A percentile compares a stretch with the other conserved stretches of the same genome.
These are phyloP conservation scores for Delichon dasypus DNA, from an alignment of 2,797 vertebrate genomes.

Conservation along the genomic window DNA sequence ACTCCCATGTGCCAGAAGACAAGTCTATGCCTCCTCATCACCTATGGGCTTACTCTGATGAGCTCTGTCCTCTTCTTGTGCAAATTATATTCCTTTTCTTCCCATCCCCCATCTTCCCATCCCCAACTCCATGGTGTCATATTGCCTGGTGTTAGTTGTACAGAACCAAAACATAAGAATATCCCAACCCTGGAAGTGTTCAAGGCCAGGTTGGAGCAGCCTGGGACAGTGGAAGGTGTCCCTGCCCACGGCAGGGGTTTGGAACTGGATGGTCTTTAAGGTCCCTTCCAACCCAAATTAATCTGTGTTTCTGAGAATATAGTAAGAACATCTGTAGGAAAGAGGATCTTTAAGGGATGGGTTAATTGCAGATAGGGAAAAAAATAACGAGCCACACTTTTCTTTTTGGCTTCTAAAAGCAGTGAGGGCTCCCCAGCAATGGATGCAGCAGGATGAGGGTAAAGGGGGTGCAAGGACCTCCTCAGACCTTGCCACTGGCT, in stretches of 20 bases:
- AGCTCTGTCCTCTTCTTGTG: not conserved
- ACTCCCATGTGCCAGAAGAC: rapidly evolving
- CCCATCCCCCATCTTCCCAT: not conserved
- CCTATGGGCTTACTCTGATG: not conserved
- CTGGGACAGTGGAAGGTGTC: not conserved
- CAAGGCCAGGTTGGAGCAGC: not conserved
- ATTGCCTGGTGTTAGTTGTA: not conserved
- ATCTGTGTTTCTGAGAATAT: not conserved
- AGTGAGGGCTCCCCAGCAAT: rapidly evolving
- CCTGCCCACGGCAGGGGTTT: not conserved
- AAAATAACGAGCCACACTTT: not conserved
- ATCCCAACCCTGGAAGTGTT: not conserved
- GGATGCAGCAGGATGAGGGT: not conserved
- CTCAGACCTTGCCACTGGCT: not conserved
- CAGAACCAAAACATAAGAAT: not conserved
- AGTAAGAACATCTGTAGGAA: not conserved
- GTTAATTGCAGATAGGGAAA: not conserved
- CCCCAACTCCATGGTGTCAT: rapidly evolving
- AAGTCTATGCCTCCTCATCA: not conserved
- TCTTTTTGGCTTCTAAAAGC: not conserved
- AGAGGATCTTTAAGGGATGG: not conserved
- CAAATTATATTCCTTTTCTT: not conserved
- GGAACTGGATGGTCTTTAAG: not conserved
- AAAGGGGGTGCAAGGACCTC: not conserved
- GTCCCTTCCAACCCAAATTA: not conserved